Evolutionary conservation across 2,888 invertebrate genomes (phyloP).

Genomic region (Schizotus pectinicornis): DNA sequence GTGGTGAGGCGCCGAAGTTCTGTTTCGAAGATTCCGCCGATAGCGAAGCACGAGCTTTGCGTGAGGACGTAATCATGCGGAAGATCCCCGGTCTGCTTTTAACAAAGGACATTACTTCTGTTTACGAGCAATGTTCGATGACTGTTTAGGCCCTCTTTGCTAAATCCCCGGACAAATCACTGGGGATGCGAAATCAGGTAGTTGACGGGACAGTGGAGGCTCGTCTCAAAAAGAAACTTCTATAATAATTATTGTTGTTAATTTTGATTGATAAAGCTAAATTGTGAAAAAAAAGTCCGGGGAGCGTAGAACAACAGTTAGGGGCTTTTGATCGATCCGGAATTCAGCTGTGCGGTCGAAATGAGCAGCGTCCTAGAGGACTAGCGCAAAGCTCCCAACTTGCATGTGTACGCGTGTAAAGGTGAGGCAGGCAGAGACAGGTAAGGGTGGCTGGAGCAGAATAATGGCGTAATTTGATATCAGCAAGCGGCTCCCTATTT

Average conservation of each 20-base stretch:
- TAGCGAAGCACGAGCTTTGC: constrained; percentile 30
- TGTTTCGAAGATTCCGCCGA: neutral
- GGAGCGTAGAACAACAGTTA: too few relatives aligned
- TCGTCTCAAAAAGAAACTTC: too few relatives aligned
- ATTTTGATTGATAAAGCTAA: too few relatives aligned
- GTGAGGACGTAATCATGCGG: constrained; percentile 30
- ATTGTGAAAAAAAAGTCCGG: too few relatives aligned
- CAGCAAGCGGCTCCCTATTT: constrained; percentile 54
- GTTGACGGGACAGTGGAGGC: too few relatives aligned
- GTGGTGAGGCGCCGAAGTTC: neutral
- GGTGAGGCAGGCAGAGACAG: constrained; percentile 41
- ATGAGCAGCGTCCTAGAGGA: constrained; percentile 10
- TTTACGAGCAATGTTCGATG: constrained; percentile 49
- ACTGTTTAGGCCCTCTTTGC: constrained; percentile 27
- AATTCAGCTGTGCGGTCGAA: constrained; percentile 4
- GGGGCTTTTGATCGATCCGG: neutral
- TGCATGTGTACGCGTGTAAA: constrained; percentile 21
- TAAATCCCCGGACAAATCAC: too few relatives aligned
- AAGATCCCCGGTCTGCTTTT: constrained; percentile 23
- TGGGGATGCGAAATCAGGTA: too few relatives aligned
- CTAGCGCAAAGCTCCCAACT: neutral
- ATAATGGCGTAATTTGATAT: constrained; percentile 55
- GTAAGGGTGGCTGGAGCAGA: constrained; percentile 52
- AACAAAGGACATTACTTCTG: constrained; percentile 43
- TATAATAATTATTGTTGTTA: too few relatives aligned